phyloP scores from a whole-genome alignment of 1,140 invertebrate species.

The Pachypeltis micranthus region DNA sequence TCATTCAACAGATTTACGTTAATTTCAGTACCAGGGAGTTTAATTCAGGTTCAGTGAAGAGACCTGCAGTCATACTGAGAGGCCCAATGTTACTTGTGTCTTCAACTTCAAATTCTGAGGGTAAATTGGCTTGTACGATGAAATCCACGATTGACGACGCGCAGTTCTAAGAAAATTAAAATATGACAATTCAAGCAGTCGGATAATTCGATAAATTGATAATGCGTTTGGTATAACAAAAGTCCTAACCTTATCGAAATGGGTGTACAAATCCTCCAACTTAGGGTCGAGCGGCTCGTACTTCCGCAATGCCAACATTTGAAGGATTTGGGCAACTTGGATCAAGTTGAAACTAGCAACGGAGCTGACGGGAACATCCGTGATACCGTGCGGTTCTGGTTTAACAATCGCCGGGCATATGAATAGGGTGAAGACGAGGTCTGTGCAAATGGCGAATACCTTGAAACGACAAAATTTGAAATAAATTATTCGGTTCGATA shows the following conservation, averaged over 20 bases:
- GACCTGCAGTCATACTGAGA: constrained; percentile 46
- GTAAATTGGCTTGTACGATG: constrained; percentile 46
- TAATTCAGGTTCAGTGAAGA: constrained; percentile 56
- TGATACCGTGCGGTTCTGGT: constrained; percentile 91
- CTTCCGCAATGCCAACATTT: constrained; percentile 74
- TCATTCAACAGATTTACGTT: no score
- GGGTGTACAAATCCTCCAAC: constrained; percentile 57
- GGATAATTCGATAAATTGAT: background rate
- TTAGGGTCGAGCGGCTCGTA: constrained; percentile 65
- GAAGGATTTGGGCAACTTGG: constrained; percentile 79
- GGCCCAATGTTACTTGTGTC: constrained; percentile 46
- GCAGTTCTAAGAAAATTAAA: constrained; percentile 38
- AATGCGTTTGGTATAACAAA: background rate
- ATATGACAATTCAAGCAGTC: constrained; percentile 4
- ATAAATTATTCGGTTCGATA: no score
- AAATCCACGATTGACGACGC: constrained; percentile 60
- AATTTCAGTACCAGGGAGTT: constrained; percentile 44
- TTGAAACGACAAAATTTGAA: constrained; percentile 42
- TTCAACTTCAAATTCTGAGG: constrained; percentile 42
- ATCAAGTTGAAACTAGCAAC: constrained; percentile 86
- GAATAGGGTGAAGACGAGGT: constrained; percentile 86
- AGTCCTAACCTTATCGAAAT: constrained; percentile 51
- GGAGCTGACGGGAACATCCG: constrained; percentile 83
- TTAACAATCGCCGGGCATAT: constrained; percentile 94
- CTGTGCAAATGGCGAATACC: constrained; percentile 70